These are phyloP conservation scores for Mizuhopecten yessoensis DNA, from an alignment of 1,140 invertebrate species.

Conservation along the genomic window DNA sequence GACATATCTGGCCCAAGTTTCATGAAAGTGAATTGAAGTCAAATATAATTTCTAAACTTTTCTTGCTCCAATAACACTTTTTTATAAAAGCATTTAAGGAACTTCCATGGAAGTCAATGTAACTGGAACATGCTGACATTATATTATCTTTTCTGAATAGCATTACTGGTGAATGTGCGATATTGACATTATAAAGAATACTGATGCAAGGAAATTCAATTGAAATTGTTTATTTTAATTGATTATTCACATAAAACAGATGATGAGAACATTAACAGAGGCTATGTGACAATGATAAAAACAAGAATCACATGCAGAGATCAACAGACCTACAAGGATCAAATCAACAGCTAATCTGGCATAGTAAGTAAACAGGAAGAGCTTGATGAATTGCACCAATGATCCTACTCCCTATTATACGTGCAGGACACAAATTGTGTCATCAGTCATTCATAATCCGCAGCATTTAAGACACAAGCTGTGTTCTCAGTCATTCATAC, in stretches of 20 bases:
- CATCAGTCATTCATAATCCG: not conserved
- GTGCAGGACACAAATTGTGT: not conserved
- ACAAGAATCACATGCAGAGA: not conserved
- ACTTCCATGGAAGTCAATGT: too few species aligned
- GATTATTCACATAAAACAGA: conserved; percentile 36
- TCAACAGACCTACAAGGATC: not conserved
- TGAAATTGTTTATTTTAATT: conserved; percentile 15
- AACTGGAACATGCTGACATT: too few species aligned
- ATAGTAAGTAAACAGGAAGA: not conserved
- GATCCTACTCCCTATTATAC: not conserved
- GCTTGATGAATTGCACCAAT: not conserved
- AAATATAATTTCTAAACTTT: too few species aligned
- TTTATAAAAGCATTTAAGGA: too few species aligned
- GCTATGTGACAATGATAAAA: not conserved
- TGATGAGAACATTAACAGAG: not conserved
- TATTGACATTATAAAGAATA: not conserved
- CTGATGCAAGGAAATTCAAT: not conserved
- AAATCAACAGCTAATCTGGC: not conserved
- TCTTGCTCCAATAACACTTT: too few species aligned
- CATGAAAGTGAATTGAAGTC: too few species aligned
- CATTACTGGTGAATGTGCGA: not conserved
- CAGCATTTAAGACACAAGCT: not conserved
- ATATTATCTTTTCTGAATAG: too few species aligned
- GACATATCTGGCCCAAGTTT: too few species aligned
- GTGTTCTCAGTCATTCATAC: not conserved